Evolutionary conservation across 1,140 invertebrate species (phyloP).

Genomic region (Lordiphosa clarofinis): DNA sequence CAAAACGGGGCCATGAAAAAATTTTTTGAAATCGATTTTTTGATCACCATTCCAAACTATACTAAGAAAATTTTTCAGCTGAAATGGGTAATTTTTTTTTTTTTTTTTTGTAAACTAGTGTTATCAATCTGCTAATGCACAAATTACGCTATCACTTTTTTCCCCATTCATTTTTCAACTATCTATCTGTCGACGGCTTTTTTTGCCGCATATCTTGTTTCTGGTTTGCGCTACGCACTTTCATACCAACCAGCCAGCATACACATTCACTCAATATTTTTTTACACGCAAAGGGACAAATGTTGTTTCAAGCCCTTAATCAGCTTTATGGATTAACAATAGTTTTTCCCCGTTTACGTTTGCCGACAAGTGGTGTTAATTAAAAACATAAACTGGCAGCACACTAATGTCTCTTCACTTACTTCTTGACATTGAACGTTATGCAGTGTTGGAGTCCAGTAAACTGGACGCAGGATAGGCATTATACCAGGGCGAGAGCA

Average conservation of each 20-base stretch:
- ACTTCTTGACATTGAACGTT: constrained; percentile 74
- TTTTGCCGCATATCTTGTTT: not conserved
- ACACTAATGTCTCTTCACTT: constrained; percentile 39
- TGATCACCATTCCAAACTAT: too few species aligned
- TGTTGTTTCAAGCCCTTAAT: constrained; percentile 26
- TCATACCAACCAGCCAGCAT: not conserved
- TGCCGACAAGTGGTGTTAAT: constrained; percentile 2
- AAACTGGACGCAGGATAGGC: constrained; percentile 47
- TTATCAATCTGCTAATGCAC: too few species aligned
- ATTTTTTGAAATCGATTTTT: too few species aligned
- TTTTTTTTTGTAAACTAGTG: too few species aligned
- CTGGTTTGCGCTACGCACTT: too few species aligned
- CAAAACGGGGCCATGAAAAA: too few species aligned
- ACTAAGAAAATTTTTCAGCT: too few species aligned
- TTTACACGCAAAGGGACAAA: not conserved
- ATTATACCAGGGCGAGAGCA: constrained; percentile 41
- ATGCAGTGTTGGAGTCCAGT: constrained; percentile 52
- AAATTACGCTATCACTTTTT: too few species aligned
- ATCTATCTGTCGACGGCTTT: too few species aligned
- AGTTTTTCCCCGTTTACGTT: constrained; percentile 4
- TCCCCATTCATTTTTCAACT: too few species aligned
- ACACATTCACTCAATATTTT: constrained; percentile 1
- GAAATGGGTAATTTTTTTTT: too few species aligned
- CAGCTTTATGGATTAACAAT: constrained; percentile 10
- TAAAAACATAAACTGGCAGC: constrained; percentile 12